Evolutionary conservation across 2,888 invertebrate genomes (phyloP).

Genomic region (Pediacus dermestoides): DNA sequence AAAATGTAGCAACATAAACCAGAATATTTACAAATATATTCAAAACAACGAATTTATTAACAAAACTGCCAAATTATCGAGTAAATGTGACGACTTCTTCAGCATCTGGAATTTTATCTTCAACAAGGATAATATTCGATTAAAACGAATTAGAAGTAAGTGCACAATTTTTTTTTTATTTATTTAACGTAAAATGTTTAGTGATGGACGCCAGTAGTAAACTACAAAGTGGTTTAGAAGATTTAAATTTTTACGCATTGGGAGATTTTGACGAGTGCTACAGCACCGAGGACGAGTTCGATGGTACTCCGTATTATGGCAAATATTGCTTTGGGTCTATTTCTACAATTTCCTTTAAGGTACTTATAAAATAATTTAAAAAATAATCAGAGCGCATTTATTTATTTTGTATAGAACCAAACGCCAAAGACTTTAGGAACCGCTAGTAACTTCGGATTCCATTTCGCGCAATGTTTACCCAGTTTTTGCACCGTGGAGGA

Average conservation of each 20-base stretch:
- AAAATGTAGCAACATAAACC: too few species aligned
- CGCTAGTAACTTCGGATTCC: not conserved
- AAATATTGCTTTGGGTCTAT: conserved; percentile 16
- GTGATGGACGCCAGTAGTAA: conserved; percentile 12
- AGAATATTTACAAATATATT: too few species aligned
- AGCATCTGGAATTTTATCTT: too few species aligned
- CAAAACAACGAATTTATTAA: too few species aligned
- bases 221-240: conserved; percentile 12
- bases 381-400: not conserved
- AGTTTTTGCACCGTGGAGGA: not conserved
- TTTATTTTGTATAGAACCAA: not conserved
- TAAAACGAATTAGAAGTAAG: not conserved
- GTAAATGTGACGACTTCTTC: too few species aligned
- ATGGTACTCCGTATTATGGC: conserved; percentile 1
- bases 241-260: conserved; percentile 14
- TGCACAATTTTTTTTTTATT: not conserved
- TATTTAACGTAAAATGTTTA: too few species aligned
- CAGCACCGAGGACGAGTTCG: conserved; percentile 1
- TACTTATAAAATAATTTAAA: too few species aligned
- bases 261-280: conserved; percentile 18
- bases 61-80: too few species aligned
- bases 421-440: not conserved
- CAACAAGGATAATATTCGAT: too few species aligned
- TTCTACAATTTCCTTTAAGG: too few species aligned
- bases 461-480: conserved; percentile 1